Evolutionary conservation across 2,113 vertebrate genomes (phyloP), one percentile per base, ranked within the genome.

Genomic region (Oostethus manadensis): DNA sequence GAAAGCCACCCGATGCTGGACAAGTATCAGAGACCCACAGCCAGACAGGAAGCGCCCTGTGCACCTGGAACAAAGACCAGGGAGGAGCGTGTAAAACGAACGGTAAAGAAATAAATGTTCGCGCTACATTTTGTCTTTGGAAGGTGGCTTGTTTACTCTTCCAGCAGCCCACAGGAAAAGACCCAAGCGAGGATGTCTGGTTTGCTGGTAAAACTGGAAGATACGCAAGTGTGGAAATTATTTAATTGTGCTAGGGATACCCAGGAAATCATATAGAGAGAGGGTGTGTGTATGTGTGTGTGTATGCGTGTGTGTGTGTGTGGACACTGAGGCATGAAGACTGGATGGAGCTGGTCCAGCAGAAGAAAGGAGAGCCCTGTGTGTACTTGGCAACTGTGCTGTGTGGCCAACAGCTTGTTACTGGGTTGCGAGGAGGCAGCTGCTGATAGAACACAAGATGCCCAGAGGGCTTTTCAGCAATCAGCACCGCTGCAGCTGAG

Each of bases 1-100:
- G 79, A 98, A 97, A 87, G 90, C 90, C 6, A 98, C 84, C 1
- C 89, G 88, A 77, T 93, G 92, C 84, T 93, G 94, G 60, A 88
- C 84, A 89, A 97, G 88, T 2, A 90, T 83, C 16, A 93, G 85
- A 43, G 91, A 92, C 63, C 90, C 89, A 0, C 87, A 82, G 47
- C 94, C 94, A 2, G 90, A 86, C 70, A 73, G 56, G 16, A 96
- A 97, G 62, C 84, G 92, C 22, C 94, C 94, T 72, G 93, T 92
- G 49, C 87, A 93, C 94, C 96, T 99, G 77, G 58, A 86, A 81
- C 45, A 83, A 22, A 74, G 53, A 53, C 71, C 73, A 77, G 15
- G n/a, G n/a, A n/a, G n/a, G 33, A 44, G 53, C 56, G 49, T 58
- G 62, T 66, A 26, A 64, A 47, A 66, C 53, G 59, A 23, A 74